A percentile compares a stretch with the other conserved stretches of the same genome.
phyloP scores from a whole-genome alignment of 2,113 vertebrate genomes.

The Antigone vipio region DNA sequence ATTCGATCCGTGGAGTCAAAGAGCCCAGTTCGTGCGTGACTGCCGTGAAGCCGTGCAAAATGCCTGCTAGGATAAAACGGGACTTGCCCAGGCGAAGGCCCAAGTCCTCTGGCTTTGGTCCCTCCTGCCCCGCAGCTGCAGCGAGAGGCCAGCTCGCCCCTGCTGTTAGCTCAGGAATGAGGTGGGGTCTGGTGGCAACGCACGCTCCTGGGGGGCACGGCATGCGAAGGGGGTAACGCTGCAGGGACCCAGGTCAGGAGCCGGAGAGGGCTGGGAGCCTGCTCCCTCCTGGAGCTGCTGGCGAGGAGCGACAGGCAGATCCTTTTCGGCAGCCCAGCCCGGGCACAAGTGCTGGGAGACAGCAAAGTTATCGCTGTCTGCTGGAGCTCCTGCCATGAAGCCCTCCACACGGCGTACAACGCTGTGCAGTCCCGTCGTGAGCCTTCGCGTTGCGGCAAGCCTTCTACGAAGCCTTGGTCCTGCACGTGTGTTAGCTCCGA shows the following conservation, averaged over 20 bases:
- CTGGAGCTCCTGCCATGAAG: not conserved
- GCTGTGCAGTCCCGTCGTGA: fast-evolving
- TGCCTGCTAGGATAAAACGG: not conserved
- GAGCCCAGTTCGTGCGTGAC: not conserved
- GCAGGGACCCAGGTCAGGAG: fast-evolving
- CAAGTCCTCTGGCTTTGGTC: not conserved
- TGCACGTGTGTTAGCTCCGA: fast-evolving
- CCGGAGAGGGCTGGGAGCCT: too few species aligned
- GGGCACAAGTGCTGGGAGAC: not conserved
- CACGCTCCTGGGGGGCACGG: fast-evolving
- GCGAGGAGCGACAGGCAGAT: not conserved
- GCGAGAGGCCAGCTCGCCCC: not conserved
- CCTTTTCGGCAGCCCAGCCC: too few species aligned
- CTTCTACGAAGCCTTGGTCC: not conserved
- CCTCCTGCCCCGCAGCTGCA: not conserved
- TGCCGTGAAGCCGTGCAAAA: not conserved
- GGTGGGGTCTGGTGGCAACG: not conserved
- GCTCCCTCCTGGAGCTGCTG: not conserved
- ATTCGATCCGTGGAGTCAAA: too few species aligned
- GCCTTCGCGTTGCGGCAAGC: not conserved
- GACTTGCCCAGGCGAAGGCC: not conserved
- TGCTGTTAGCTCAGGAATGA: too few species aligned
- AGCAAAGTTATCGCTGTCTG: fast-evolving
- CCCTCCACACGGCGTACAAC: fast-evolving
- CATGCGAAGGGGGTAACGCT: fast-evolving